Conservation (phyloP, 2,113 vertebrate genomes). For the Burhinus bistriatus region DNA sequence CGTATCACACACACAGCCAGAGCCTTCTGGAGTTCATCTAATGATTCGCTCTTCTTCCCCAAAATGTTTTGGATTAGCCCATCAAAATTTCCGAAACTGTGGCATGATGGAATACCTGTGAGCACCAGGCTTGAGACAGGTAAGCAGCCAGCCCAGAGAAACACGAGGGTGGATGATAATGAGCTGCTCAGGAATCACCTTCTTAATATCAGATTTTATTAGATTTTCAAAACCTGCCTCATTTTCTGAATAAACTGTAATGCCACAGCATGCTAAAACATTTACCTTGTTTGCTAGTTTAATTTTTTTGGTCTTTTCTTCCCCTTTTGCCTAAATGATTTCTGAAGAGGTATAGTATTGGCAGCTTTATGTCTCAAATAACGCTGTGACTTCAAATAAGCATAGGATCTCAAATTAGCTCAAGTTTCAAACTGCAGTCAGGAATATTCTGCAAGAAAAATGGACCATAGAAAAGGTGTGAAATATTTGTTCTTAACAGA, state of each 20-base stretch:
- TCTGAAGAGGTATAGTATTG: not conserved
- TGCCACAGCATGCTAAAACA: not conserved
- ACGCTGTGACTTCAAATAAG: no score
- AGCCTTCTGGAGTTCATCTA: not conserved
- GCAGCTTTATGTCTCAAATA: not conserved
- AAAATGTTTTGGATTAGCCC: not conserved
- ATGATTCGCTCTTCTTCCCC: not conserved
- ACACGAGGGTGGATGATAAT: rapidly evolving
- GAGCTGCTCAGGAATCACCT: not conserved
- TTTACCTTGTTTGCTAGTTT: not conserved
- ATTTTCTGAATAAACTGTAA: not conserved
- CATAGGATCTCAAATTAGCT: not conserved
- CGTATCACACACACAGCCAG: not conserved
- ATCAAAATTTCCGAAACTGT: not conserved
- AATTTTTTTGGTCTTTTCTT: not conserved
- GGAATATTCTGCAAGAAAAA: not conserved
- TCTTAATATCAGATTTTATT: not conserved
- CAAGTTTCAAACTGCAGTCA: not conserved
- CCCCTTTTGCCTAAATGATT: not conserved
- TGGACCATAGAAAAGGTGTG: not conserved
- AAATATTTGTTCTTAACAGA: not conserved
- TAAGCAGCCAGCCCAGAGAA: not conserved
- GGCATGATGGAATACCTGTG: not conserved
- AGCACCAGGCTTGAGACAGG: not conserved
- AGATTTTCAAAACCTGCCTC: not conserved